phyloP scores from a whole-genome alignment of 2,888 invertebrate species.

The Ochropleura plecta region DNA sequence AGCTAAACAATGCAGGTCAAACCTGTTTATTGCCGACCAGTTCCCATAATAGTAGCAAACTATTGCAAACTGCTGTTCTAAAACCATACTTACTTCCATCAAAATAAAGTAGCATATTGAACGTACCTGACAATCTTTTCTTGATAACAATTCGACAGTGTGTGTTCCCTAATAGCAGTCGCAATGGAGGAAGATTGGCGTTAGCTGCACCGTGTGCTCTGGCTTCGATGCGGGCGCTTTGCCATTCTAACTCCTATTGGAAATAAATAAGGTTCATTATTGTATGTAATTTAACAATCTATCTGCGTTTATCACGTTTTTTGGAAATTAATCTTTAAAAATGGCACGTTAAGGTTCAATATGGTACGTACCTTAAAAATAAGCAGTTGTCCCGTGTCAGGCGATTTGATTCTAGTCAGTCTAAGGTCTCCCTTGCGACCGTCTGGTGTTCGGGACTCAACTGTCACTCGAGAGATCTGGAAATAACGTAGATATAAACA shows the following conservation, averaged over 20 bases:
- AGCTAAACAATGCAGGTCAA: neutral
- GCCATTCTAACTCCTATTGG: conserved; percentile 96
- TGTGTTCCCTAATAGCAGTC: conserved; percentile 98
- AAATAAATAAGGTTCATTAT: conserved; percentile 11
- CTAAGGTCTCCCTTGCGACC: conserved; percentile 97
- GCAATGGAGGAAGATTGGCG: conserved; percentile 94
- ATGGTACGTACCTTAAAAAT: neutral
- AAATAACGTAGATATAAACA: neutral
- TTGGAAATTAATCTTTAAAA: neutral
- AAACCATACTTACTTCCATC: accelerated
- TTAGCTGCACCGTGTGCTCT: conserved; percentile 91
- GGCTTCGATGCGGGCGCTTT: conserved; percentile 98
- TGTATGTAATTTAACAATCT: neutral
- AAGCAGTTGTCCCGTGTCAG: conserved; percentile 94
- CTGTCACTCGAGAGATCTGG: conserved; percentile 97
- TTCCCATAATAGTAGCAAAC: conserved; percentile 60
- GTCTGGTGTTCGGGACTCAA: conserved; percentile 98
- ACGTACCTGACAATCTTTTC: conserved; percentile 95
- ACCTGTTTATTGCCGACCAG: neutral
- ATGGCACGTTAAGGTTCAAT: neutral
- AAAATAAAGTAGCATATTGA: conserved; percentile 2
- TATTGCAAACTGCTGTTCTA: neutral
- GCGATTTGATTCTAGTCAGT: conserved; percentile 97
- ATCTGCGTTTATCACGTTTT: neutral
- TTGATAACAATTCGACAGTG: conserved; percentile 98